Evolutionary conservation across 1,140 invertebrate genomes (phyloP).

Genomic region (Venturia canescens): DNA sequence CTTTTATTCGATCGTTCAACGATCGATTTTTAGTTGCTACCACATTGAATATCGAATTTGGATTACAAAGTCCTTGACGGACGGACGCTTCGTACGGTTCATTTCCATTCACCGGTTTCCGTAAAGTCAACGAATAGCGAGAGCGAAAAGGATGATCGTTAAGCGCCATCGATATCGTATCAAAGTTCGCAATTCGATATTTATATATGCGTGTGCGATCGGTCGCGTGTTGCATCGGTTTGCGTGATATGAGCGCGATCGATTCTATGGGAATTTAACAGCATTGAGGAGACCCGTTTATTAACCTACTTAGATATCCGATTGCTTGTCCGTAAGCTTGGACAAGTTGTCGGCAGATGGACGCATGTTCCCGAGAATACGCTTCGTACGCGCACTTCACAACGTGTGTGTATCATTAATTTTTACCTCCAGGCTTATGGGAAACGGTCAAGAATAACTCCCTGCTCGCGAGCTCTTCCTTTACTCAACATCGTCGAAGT

Average conservation of each 20-base stretch:
- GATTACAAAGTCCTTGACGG: too few relatives aligned
- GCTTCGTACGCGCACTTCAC: conserved; percentile 7
- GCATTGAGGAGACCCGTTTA: conserved; percentile 66
- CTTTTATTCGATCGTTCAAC: too few relatives aligned
- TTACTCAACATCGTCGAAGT: too few relatives aligned
- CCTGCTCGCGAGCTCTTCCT: too few relatives aligned
- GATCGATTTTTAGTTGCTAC: too few relatives aligned
- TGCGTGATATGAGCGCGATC: conserved; percentile 63
- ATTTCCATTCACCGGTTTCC: too few relatives aligned
- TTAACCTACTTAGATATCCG: conserved; percentile 66
- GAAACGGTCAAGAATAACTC: too few relatives aligned
- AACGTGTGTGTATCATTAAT: too few relatives aligned
- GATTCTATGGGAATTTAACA: conserved; percentile 65
- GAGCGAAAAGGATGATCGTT: not conserved
- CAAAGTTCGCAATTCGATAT: not conserved
- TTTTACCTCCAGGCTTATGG: too few relatives aligned
- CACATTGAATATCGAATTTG: too few relatives aligned
- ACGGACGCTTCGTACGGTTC: too few relatives aligned
- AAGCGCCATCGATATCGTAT: not conserved
- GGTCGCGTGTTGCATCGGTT: conserved; percentile 57
- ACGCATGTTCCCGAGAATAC: conserved; percentile 56
- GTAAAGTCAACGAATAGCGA: too few relatives aligned
- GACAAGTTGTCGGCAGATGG: conserved; percentile 54
- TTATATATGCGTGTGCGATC: conserved; percentile 56
- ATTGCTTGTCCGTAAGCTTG: conserved; percentile 48